Evolutionary conservation across 2,113 vertebrate species (phyloP).

Genomic region (Salvelinus alpinus): DNA sequence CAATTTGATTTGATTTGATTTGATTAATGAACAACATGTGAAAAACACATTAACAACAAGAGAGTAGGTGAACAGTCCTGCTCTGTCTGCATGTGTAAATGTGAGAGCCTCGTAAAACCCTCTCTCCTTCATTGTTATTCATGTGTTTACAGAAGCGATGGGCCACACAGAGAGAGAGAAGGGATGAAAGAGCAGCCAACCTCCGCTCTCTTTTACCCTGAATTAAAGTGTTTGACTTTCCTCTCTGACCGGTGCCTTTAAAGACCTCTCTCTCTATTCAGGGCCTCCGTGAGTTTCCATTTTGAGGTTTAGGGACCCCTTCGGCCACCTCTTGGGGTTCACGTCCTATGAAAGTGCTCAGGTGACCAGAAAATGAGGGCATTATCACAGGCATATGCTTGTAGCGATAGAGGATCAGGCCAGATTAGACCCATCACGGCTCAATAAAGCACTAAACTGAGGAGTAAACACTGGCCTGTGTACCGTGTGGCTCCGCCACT

Average conservation of each 20-base stretch:
- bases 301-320: constrained; percentile 53
- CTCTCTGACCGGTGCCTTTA: constrained; percentile 60
- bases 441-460: constrained; percentile 67
- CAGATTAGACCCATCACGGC: constrained; percentile 68
- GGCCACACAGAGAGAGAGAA: constrained; percentile 78
- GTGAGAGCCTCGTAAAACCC: constrained; percentile 58
- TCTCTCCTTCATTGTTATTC: constrained; percentile 72
- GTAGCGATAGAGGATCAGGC: constrained; percentile 69
- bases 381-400: constrained; percentile 73
- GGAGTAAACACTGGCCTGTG: constrained; percentile 64
- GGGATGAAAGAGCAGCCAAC: constrained; percentile 73
- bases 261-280: constrained; percentile 55
- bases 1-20: neutral
- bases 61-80: constrained; percentile 32
- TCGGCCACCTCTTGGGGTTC: constrained; percentile 46
- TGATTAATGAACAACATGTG: neutral
- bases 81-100: constrained; percentile 50
- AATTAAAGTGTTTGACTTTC: constrained; percentile 76
- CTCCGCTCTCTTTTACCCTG: constrained; percentile 66
- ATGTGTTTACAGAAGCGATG: constrained; percentile 72
- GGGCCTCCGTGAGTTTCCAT: constrained; percentile 35
- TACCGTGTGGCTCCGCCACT: constrained; percentile 54
- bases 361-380: constrained; percentile 76
- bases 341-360: constrained; percentile 68
- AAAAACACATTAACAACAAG: constrained; percentile 24